Evolutionary conservation across 2,888 invertebrate species (phyloP), one percentile per base, ranked within the genome.

Genomic region (Protophormia terraenovae): DNA sequence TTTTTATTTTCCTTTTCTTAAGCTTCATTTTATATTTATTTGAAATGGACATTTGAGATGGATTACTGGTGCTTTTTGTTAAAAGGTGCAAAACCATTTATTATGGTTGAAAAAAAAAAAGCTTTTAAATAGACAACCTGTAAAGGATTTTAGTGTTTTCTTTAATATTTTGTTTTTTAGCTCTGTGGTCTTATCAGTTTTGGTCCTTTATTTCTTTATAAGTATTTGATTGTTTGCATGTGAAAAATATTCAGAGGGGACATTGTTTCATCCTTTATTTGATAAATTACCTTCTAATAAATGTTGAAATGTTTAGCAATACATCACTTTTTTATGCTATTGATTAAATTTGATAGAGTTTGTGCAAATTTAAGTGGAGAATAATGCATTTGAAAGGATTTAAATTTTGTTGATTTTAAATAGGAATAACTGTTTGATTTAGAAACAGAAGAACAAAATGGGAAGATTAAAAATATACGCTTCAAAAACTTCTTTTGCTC

Each of bases 41-140:
- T 82, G 67, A 81, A 86, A 86, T 84, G 87, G 87, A 87, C 88
- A 87, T 86, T 84, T 84, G 58, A 87, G 88, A 88, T 88, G 86
- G 87, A 88, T 88, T 88, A 84, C 72, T 71, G 67, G 38, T 64
- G 69, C 47, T 79, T 71, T n/a, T 55, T 75, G 69, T 64, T 29
- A 71, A 77, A 85, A 85, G 85, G 83, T 85, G 85, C 78, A 82
- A 85, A 35, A 71, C 85, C 85, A 85, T 85, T 85, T 85, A 83
- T 85, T 85, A 83, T 78, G 82, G 72, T 29, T n/a, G n/a, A n/a
- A n/a, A n/a, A n/a, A n/a, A n/a, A n/a, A n/a, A 67, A 67, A 84
- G 53, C 24, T 62, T 29, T 38, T 27, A 50, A 35, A 32, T 62
- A 35, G 55, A 78, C 66, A 78, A 73, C 69, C 47, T 45, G 62